These are phyloP conservation scores for Augochlorella aurata DNA, from an alignment of 2,888 invertebrate species.

Conservation along the genomic window DNA sequence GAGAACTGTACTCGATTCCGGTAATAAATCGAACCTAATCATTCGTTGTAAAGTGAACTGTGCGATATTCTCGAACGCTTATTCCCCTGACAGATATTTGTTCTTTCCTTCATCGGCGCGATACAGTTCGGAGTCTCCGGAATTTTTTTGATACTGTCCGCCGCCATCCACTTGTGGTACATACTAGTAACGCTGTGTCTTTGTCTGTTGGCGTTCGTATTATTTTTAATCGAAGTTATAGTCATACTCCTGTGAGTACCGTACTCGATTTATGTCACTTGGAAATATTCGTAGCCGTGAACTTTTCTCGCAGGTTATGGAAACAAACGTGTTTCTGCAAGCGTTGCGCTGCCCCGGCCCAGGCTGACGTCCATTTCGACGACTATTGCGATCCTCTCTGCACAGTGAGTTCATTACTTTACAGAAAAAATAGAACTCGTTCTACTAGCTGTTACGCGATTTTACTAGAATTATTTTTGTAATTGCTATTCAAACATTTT, in stretches of 20 bases:
- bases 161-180: conserved; percentile 33
- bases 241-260: conserved; percentile 69
- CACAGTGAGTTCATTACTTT: conserved; percentile 33
- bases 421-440: not conserved
- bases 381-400: conserved; percentile 14
- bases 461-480: not conserved
- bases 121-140: conserved; percentile 69
- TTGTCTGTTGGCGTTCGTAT: conserved; percentile 63
- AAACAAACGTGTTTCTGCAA: conserved; percentile 47
- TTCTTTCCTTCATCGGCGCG: conserved; percentile 71
- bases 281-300: not conserved
- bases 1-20: conserved; percentile 61
- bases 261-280: not conserved
- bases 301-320: conserved; percentile 49
- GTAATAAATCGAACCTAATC: conserved; percentile 53
- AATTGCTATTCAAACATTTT: no score
- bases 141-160: conserved; percentile 40
- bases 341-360: conserved; percentile 5
- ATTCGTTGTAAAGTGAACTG: no score
- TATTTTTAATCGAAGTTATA: conserved; percentile 71
- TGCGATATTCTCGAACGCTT: no score
- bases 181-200: conserved; percentile 59
- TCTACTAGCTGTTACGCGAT: not conserved
- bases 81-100: conserved; percentile 68
- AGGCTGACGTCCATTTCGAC: not conserved